These are phyloP conservation scores for Mastacembelus armatus DNA, from an alignment of 2,797 vertebrate genomes.

Conservation along the genomic window DNA sequence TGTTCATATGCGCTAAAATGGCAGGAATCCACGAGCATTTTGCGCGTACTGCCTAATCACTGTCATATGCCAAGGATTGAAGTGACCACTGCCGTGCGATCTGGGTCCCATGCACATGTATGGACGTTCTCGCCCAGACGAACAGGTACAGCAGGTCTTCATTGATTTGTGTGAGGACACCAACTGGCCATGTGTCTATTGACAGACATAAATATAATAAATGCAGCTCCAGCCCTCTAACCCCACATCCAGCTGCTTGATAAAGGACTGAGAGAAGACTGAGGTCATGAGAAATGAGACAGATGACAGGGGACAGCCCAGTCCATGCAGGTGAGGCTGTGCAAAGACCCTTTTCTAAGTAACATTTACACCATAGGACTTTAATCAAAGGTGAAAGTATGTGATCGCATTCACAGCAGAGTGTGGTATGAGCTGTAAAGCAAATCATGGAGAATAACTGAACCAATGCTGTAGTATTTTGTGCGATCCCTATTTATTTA, in stretches of 20 bases:
- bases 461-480: no score
- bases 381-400: constrained; percentile 8
- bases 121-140: no score
- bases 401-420: not conserved
- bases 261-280: constrained; percentile 58
- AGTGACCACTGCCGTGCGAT: constrained; percentile 84
- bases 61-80: constrained; percentile 97
- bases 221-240: constrained; percentile 69
- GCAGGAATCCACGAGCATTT: constrained; percentile 89
- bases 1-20: constrained; percentile 81
- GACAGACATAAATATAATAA: no score
- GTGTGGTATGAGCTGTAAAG: not conserved
- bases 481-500: no score
- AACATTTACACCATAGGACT: constrained; percentile 24
- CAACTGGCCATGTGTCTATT: no score
- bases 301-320: constrained; percentile 73
- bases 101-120: constrained; percentile 18
- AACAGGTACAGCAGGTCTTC: no score
- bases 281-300: constrained; percentile 74
- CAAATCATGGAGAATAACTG: constrained; percentile 3
- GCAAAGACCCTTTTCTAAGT: constrained; percentile 32
- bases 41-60: constrained; percentile 89
- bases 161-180: no score
- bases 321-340: constrained; percentile 36
- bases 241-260: constrained; percentile 65